A percentile compares a stretch with the other conserved stretches of the same genome.
Evolutionary conservation across 2,113 vertebrate genomes (phyloP).

Genomic region (Phalacrocorax carbo): DNA sequence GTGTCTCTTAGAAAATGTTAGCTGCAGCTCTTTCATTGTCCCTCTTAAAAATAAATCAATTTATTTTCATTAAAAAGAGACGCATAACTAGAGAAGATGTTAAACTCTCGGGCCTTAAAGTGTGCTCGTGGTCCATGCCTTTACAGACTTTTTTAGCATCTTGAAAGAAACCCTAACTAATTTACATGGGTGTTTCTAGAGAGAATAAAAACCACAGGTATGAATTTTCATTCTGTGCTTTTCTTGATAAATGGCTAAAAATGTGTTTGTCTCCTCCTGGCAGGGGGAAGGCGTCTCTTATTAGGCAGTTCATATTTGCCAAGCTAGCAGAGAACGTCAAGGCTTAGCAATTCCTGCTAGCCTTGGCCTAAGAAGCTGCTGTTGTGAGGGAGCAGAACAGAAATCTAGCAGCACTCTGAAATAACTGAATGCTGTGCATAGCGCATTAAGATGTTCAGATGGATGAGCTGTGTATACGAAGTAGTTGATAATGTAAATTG

Average conservation of each 20-base stretch:
- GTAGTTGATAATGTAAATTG: neutral
- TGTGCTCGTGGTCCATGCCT: neutral
- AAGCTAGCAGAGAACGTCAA: neutral
- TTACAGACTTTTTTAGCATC: neutral
- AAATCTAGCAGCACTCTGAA: neutral
- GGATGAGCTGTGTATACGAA: neutral
- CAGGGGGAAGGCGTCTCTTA: neutral
- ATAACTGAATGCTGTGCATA: neutral
- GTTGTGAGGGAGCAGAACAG: neutral
- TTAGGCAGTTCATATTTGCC: neutral
- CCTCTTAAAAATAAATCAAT: neutral
- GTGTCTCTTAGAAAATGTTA: neutral
- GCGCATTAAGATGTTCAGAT: neutral
- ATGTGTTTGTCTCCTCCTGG: neutral
- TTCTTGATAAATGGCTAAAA: neutral
- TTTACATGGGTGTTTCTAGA: neutral
- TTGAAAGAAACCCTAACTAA: neutral
- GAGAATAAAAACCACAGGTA: neutral
- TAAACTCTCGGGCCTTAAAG: neutral
- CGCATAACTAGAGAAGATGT: neutral
- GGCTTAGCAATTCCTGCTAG: neutral
- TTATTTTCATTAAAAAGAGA: neutral
- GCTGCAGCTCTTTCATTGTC: neutral
- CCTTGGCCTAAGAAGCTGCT: neutral
- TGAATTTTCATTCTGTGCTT: neutral